Percentiles rank a stretch among this genome's conserved stretches.
These are phyloP conservation scores for Lepidochitona cinerea DNA, from an alignment of 2,888 invertebrate species.

Conservation along the genomic window DNA sequence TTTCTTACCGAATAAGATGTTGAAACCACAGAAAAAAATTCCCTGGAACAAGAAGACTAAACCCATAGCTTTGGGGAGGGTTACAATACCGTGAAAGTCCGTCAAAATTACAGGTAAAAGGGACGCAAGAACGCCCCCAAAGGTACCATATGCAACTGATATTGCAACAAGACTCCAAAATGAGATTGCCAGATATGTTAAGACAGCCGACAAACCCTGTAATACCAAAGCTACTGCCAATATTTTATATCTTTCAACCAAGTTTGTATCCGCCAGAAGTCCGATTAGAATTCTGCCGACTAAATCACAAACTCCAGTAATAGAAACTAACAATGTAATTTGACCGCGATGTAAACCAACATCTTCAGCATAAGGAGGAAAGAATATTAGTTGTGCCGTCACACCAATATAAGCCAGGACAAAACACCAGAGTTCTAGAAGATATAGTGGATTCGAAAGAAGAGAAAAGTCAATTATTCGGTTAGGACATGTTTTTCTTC, in stretches of 20 bases:
- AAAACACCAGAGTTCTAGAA: neutral
- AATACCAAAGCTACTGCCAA: neutral
- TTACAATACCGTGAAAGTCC: neutral
- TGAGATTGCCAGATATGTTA: neutral
- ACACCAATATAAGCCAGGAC: neutral
- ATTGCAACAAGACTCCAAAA: neutral
- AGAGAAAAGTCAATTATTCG: slow-evolving; percentile 14
- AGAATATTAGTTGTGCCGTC: neutral
- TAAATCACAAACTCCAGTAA: slow-evolving; percentile 23
- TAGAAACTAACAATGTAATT: slow-evolving; percentile 25
- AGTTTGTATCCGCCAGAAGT: neutral
- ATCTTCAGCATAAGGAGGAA: slow-evolving; percentile 29
- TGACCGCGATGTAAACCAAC: slow-evolving; percentile 23
- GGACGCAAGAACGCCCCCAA: neutral
- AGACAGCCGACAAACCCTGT: neutral
- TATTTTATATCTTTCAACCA: neutral
- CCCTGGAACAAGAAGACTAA: neutral
- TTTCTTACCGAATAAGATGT: neutral
- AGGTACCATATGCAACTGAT: neutral
- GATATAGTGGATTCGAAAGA: slow-evolving; percentile 11
- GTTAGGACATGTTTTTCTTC: slow-evolving; percentile 2
- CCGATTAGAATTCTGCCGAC: neutral
- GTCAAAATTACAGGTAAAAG: neutral
- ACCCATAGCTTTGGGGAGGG: neutral
- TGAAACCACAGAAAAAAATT: neutral